Conservation (phyloP, 2,113 vertebrate genomes). For the Oreochromis spilurus region DNA sequence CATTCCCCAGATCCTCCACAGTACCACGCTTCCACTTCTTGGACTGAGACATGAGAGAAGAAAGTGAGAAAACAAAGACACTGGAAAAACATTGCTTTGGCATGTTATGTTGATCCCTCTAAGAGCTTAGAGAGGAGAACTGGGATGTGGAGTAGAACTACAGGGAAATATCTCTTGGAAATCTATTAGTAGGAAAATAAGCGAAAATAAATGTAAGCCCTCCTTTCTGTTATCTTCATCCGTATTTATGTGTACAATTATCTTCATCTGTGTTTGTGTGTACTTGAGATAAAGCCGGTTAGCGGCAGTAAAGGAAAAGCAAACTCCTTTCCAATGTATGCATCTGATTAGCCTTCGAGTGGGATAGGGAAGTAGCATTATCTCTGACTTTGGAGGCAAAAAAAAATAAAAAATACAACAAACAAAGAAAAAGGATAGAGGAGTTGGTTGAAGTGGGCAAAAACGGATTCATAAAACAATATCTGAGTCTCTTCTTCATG, state of each 20-base stretch:
- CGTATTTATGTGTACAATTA: not conserved
- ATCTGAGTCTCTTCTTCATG: not conserved
- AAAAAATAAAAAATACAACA: not conserved
- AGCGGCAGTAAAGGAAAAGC: not conserved
- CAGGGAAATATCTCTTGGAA: slow-evolving; percentile 33
- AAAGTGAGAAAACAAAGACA: slow-evolving; percentile 40
- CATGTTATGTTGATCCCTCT: slow-evolving; percentile 25
- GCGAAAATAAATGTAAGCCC: slow-evolving; percentile 37
- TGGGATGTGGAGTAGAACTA: slow-evolving; percentile 14
- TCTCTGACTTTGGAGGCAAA: slow-evolving; percentile 16
- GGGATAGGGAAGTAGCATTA: slow-evolving; percentile 19
- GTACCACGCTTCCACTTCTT: slow-evolving; percentile 28
- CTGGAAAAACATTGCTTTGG: slow-evolving; percentile 39
- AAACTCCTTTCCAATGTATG: slow-evolving; percentile 21
- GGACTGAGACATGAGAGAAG: slow-evolving; percentile 21
- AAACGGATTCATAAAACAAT: not conserved
- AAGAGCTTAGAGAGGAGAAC: slow-evolving; percentile 23
- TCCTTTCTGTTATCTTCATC: slow-evolving; percentile 31
- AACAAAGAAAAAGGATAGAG: not conserved
- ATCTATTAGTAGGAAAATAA: slow-evolving; percentile 41
- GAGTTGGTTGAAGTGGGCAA: not conserved
- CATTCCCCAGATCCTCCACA: slow-evolving; percentile 17
- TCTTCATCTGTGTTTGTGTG: not conserved
- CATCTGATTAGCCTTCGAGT: slow-evolving; percentile 47
- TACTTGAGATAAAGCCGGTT: slow-evolving; percentile 19